Conservation (phyloP, 2,888 invertebrate genomes). For the Amphipyra berbera region DNA sequence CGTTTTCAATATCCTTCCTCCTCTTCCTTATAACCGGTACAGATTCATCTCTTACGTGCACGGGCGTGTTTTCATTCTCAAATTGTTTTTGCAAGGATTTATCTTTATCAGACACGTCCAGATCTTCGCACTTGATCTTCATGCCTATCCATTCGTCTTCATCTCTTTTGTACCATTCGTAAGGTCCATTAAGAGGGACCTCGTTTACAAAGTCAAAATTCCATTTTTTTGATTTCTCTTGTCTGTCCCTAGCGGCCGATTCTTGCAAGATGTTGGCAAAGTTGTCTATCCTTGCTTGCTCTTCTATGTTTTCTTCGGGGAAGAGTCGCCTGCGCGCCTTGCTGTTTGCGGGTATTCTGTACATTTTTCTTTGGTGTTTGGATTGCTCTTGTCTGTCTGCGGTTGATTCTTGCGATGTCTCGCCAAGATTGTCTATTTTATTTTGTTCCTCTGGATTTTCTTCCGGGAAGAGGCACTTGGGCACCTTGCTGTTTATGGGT, state of each 20-base stretch:
- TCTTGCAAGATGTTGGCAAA: slow-evolving; percentile 73
- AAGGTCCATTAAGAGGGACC: slow-evolving; percentile 78
- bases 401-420: slow-evolving; percentile 70
- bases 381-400: slow-evolving; percentile 70
- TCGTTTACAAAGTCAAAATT: slow-evolving; percentile 90
- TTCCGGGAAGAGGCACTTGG: slow-evolving; percentile 78
- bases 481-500: slow-evolving; percentile 69
- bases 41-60: slow-evolving; percentile 53
- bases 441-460: slow-evolving; percentile 70
- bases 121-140: slow-evolving; percentile 30
- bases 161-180: slow-evolving; percentile 80
- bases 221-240: slow-evolving; percentile 81
- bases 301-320: slow-evolving; percentile 65
- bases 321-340: slow-evolving; percentile 82
- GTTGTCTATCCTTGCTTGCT: slow-evolving; percentile 73
- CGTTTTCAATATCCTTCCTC: slow-evolving; percentile 49
- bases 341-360: slow-evolving; percentile 66
- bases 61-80: slow-evolving; percentile 72
- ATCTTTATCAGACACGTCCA: slow-evolving; percentile 18
- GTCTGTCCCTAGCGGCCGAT: slow-evolving; percentile 57
- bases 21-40: slow-evolving; percentile 63
- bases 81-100: slow-evolving; percentile 49
- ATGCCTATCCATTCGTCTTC: slow-evolving; percentile 67
- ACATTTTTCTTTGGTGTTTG: slow-evolving; percentile 52
- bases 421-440: slow-evolving; percentile 69